phyloP scores from a whole-genome alignment of 2,888 invertebrate species.

The Leucoma salicis region DNA sequence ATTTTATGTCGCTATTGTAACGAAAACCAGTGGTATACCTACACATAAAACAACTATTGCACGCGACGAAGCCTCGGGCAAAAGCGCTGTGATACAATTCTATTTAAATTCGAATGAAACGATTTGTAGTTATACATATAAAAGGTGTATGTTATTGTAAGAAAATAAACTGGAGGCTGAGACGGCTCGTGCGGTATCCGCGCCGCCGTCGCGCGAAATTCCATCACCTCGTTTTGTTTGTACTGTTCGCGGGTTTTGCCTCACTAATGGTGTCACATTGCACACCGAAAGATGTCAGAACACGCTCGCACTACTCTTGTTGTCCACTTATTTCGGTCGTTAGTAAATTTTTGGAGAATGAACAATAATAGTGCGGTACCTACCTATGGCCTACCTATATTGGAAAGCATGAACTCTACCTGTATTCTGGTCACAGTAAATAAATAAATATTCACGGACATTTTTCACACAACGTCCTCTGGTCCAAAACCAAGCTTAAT shows the following conservation, averaged over 20 bases:
- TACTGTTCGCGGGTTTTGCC: conserved; percentile 58
- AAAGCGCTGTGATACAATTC: background rate
- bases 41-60: too few species aligned
- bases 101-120: background rate
- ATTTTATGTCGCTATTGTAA: too few species aligned
- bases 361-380: conserved; percentile 27
- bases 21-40: too few species aligned
- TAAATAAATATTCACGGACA: too few species aligned
- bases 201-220: conserved; percentile 61
- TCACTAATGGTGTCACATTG: conserved; percentile 77
- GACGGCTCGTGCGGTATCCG: conserved; percentile 32
- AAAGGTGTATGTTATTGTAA: conserved; percentile 15
- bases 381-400: too few species aligned
- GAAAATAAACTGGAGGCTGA: conserved; percentile 37
- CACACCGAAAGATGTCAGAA: conserved; percentile 63
- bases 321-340: conserved; percentile 56
- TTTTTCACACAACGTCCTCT: too few species aligned
- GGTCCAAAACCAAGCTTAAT: too few species aligned
- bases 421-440: too few species aligned
- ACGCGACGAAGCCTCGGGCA: too few species aligned
- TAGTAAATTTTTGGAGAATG: conserved; percentile 42
- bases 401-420: too few species aligned
- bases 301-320: conserved; percentile 47
- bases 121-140: conserved; percentile 6
- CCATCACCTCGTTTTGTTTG: conserved; percentile 58